Percentiles rank a stretch among this genome's conserved stretches.
phyloP scores from a whole-genome alignment of 2,113 vertebrate species.

The Catagonus wagneri region DNA sequence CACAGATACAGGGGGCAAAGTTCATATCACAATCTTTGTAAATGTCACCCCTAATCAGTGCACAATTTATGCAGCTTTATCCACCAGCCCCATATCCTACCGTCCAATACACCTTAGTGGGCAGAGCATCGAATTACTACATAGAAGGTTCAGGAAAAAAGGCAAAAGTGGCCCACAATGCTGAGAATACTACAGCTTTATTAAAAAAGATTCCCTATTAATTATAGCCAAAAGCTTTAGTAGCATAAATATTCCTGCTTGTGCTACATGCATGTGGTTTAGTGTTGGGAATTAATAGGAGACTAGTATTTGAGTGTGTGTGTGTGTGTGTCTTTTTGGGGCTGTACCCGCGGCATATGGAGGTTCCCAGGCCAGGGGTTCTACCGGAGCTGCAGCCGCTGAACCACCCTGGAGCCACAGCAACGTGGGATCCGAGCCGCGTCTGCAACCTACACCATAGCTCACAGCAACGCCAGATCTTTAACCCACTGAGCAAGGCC shows the following conservation, averaged over 20 bases:
- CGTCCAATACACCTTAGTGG: background rate
- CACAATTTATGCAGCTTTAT: background rate
- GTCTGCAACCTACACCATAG: too few relatives aligned
- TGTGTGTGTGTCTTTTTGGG: too few relatives aligned
- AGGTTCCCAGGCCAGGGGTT: too few relatives aligned
- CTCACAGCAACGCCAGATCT: too few relatives aligned
- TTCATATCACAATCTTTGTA: background rate
- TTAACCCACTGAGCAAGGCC: too few relatives aligned
- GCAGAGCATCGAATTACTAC: background rate
- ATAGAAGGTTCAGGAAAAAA: background rate
- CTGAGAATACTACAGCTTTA: background rate
- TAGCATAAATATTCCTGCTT: background rate
- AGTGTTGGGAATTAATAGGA: background rate
- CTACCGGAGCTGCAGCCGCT: too few relatives aligned
- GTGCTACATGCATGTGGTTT: background rate
- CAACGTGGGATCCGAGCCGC: too few relatives aligned
- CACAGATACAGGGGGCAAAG: background rate
- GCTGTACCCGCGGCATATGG: too few relatives aligned
- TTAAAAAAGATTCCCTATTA: background rate
- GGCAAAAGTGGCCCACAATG: background rate
- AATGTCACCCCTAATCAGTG: background rate
- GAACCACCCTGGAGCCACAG: too few relatives aligned
- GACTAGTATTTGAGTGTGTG: background rate
- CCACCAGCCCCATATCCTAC: background rate
- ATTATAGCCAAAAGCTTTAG: background rate